Percentiles rank a stretch among this genome's conserved stretches.
phyloP scores from a whole-genome alignment of 2,797 vertebrate genomes.

The Neopelma chrysocephalum region DNA sequence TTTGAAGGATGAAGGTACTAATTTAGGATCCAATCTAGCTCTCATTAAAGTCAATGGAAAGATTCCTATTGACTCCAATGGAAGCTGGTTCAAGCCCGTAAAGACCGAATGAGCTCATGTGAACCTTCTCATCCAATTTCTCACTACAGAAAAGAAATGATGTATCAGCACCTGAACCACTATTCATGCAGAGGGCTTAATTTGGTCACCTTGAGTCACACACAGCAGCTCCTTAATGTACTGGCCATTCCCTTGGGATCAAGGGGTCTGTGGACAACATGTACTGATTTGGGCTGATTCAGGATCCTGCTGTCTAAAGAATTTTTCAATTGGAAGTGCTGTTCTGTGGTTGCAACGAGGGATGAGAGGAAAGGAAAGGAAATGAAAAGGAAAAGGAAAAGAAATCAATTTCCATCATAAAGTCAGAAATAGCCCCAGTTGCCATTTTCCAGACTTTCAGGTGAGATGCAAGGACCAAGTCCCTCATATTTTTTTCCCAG shows the following conservation, averaged over 20 bases:
- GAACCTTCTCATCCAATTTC: conserved; percentile 46
- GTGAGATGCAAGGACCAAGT: not conserved
- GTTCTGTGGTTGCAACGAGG: not conserved
- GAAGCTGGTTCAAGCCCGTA: conserved; percentile 50
- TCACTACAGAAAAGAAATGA: conserved; percentile 36
- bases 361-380: no score
- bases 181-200: conserved; percentile 33
- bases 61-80: conserved; percentile 60
- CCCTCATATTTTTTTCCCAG: not conserved
- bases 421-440: not conserved
- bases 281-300: not conserved
- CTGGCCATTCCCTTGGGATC: not conserved
- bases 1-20: conserved; percentile 65
- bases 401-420: not conserved
- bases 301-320: not conserved
- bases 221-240: not conserved
- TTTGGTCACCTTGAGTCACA: conserved; percentile 52
- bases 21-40: conserved; percentile 66
- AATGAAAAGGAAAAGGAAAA: rapidly evolving
- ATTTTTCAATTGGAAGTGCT: not conserved
- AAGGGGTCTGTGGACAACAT: not conserved
- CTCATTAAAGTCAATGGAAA: conserved; percentile 65
- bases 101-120: conserved; percentile 61
- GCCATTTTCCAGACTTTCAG: not conserved
- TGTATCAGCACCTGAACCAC: conserved; percentile 52